Evolutionary conservation across 2,797 vertebrate species (phyloP), one percentile per base, ranked within the genome.

Genomic region (Ptychobarbus kaznakovi): DNA sequence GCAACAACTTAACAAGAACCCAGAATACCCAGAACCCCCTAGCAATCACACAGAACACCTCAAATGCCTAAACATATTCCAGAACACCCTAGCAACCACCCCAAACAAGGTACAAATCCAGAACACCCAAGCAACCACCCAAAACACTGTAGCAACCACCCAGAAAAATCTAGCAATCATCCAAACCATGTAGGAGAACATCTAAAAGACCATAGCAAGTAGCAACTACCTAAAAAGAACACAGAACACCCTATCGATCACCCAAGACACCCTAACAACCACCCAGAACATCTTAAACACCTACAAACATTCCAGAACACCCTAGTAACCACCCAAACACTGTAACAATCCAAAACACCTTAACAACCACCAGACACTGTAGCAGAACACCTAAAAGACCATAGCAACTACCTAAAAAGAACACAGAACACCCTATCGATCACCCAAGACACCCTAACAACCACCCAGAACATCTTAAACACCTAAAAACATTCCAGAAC

Each of bases 211-310:
- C 7, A 32, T 7, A 49, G 46, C 15, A 49, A 49, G 18, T 7
- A 49, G 46, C 15, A 49, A 49, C 13, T 42, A 49, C 13, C 46
- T 49, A 49, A 4, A 49, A 49, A 15, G 46, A 49, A 49, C 46
- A 15, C 4, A 1, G 46, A 49, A 49, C 6, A 18, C 2, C 0
- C 0, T 7, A 16, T 8, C 13, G 16, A 32, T 65, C 15, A 3
- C 15, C 2, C 25, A 8, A 1, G 6, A 16, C 32, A 1, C 2
- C 6, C 6, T 35, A 35, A 38, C 18, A 40, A 38, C 32, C 7
- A 38, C 38, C 38, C 38, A 38, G 38, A 38, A 38, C 38, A 38
- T 38, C 38, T 38, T 38, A 38, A 38, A 38, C 38, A 12, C 51
- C 11, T 18, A 65, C 11, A 25, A 65, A 65, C 61, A 7, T 8